phyloP scores from a whole-genome alignment of 1,140 invertebrate species.

The Drosophila ercepeae region DNA sequence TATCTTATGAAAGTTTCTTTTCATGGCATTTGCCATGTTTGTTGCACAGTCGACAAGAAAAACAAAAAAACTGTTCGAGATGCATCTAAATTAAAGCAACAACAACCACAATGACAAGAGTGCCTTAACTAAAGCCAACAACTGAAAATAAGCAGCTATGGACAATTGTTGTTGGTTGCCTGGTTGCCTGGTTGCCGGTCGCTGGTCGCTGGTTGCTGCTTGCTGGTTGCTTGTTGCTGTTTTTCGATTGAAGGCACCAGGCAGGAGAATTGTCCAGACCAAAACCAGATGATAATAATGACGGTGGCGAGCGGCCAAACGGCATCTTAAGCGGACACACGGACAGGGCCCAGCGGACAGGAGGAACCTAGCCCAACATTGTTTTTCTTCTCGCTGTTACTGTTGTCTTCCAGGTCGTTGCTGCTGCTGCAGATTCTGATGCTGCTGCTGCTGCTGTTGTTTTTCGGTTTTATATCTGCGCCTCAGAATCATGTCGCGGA shows the following conservation, averaged over 20 bases:
- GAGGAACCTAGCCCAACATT: constrained; percentile 75
- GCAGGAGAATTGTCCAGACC: constrained; percentile 54
- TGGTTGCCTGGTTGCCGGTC: background rate
- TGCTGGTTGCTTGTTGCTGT: background rate
- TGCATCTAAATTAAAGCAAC: constrained; percentile 60
- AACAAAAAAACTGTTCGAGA: constrained; percentile 41
- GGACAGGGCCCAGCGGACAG: background rate
- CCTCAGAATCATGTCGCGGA: constrained; percentile 79
- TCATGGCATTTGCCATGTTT: constrained; percentile 46
- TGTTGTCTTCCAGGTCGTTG: constrained; percentile 27
- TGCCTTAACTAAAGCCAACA: constrained; percentile 47
- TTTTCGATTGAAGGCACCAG: constrained; percentile 54
- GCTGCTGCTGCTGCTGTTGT: constrained; percentile 36
- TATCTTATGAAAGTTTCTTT: constrained; percentile 51
- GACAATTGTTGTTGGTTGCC: constrained; percentile 28
- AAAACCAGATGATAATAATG: constrained; percentile 78
- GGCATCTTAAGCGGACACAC: constrained; percentile 33
- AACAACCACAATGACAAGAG: constrained; percentile 59
- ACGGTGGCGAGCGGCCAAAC: constrained; percentile 36
- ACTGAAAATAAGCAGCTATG: constrained; percentile 44
- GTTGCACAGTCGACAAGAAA: constrained; percentile 7
- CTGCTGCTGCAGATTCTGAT: constrained; percentile 28
- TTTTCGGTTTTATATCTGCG: constrained; percentile 74
- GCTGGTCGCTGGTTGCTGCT: constrained; percentile 4
- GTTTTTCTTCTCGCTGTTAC: constrained; percentile 62